Evolutionary conservation across 2,113 vertebrate genomes (phyloP), one percentile per base, ranked within the genome.

Genomic region (Uria aalge): DNA sequence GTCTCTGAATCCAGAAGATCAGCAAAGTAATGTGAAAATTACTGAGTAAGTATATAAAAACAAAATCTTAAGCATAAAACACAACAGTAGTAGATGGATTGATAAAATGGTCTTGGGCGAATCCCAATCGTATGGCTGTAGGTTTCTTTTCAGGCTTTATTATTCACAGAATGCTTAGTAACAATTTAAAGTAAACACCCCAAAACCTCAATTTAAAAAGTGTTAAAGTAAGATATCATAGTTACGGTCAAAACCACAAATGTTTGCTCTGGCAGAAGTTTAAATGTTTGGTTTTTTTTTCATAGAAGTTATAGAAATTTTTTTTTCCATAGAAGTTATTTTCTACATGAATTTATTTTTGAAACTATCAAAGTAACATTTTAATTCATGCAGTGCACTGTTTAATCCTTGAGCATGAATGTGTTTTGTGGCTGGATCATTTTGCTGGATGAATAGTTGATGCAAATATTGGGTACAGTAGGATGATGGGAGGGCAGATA

Each of bases 51-150:
- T 60, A 26, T 62, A 36, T 55, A 53, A 71, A 77, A 45, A 5
- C 52, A 57, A 55, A 89, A 60, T 71, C 34, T 63, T 71, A 55
- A 45, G 36, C 11, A 8, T 24, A 26, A 67, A 74, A 36, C 8
- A 45, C 18, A 36, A 32, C 16, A 69, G 21, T 38, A 47, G 45
- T 50, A 69, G 32, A n/a, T 3, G 3, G 24, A 30, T 11, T 40
- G 38, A 45, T 30, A 79, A 59, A 88, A 41, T 4, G 0, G 32
- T 64, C 14, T 86, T 83, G 38, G 32, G 34, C 40, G 86, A 81
- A 77, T 76, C 12, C 41, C 43, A 75, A 0, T 79, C 12, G 62
- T 45, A 12, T 0, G 1, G 17, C 23, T 80, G 5, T 48, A 13
- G 10, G 2, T 8, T 15, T 8, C 32, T 85, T 36, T 66, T n/a